Evolutionary conservation across 2,797 vertebrate species (phyloP).

Genomic region (Eptatretus atami): DNA sequence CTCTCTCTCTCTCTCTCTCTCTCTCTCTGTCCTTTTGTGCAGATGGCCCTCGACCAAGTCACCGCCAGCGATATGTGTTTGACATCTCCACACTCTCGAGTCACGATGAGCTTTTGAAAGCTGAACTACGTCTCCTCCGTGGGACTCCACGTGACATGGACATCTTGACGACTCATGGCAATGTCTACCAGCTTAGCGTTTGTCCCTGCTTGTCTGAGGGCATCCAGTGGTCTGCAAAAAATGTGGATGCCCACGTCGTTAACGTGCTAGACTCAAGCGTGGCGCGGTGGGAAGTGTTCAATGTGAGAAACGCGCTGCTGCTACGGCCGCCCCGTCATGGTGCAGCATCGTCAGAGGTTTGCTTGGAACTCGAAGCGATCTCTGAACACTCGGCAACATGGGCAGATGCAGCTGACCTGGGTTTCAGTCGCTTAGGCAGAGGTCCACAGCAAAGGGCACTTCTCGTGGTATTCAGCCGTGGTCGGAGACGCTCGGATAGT

Average conservation of each 20-base stretch:
- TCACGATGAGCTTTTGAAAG: constrained; percentile 22
- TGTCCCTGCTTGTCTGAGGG: constrained; percentile 15
- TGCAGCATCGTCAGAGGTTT: constrained; percentile 1
- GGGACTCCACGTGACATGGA: constrained; percentile 12
- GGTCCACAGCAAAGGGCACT: constrained; percentile 19
- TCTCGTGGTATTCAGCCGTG: constrained; percentile 25
- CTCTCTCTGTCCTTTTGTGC: constrained; percentile 7
- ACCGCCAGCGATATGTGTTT: constrained; percentile 26
- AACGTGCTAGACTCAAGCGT: constrained; percentile 13
- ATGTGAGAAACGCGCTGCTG: constrained; percentile 20
- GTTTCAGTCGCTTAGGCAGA: neutral
- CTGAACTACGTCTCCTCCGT: constrained; percentile 25
- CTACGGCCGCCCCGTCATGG: constrained; percentile 11
- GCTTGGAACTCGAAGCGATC: neutral
- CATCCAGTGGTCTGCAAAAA: constrained; percentile 10
- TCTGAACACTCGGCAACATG: neutral
- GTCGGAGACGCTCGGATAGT: constrained; percentile 22
- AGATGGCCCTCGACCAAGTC: constrained; percentile 13
- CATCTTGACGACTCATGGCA: constrained; percentile 12
- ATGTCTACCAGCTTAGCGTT: constrained; percentile 17
- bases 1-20: too few species aligned
- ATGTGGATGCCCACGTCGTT: constrained; percentile 20
- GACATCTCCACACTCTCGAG: constrained; percentile 25
- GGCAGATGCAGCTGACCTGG: neutral
- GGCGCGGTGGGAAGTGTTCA: constrained; percentile 32